Evolutionary conservation across 1,140 invertebrate species (phyloP).

Genomic region (Bilobella aurantiaca): DNA sequence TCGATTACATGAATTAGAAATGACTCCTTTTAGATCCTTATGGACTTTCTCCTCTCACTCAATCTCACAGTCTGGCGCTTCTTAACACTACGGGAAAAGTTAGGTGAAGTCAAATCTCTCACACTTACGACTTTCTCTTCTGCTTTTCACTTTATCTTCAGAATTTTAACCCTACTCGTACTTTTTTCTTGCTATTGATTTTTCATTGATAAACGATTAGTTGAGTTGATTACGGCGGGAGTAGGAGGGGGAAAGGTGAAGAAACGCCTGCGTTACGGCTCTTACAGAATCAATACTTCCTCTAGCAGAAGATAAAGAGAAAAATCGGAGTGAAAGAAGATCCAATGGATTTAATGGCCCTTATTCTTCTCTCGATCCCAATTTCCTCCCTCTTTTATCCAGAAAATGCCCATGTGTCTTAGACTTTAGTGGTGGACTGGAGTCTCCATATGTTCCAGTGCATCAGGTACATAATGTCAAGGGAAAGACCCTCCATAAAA

Average conservation of each 20-base stretch:
- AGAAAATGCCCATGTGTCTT: no score
- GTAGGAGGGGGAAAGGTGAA: background rate
- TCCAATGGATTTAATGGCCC: conserved; percentile 6
- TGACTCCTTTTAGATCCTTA: background rate
- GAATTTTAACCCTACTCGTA: background rate
- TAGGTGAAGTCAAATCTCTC: no score
- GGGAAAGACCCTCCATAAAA: conserved; percentile 17
- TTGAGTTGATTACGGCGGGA: conserved; percentile 29
- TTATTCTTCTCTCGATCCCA: background rate
- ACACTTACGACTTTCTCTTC: background rate
- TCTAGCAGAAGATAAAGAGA: background rate
- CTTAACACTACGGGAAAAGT: no score
- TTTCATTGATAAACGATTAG: conserved; percentile 32
- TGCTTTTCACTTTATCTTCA: background rate
- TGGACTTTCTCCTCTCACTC: background rate
- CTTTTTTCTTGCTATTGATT: conserved; percentile 21
- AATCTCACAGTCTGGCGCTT: background rate
- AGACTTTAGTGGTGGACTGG: background rate
- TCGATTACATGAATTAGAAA: background rate
- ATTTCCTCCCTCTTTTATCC: background rate
- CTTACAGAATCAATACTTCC: conserved; percentile 33
- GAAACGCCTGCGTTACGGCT: conserved; percentile 19
- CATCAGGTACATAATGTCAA: conserved; percentile 33
- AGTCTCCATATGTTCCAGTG: conserved; percentile 32
- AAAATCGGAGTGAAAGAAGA: background rate